Conservation (phyloP, 2,888 invertebrate genomes). For the Alitta virens region DNA sequence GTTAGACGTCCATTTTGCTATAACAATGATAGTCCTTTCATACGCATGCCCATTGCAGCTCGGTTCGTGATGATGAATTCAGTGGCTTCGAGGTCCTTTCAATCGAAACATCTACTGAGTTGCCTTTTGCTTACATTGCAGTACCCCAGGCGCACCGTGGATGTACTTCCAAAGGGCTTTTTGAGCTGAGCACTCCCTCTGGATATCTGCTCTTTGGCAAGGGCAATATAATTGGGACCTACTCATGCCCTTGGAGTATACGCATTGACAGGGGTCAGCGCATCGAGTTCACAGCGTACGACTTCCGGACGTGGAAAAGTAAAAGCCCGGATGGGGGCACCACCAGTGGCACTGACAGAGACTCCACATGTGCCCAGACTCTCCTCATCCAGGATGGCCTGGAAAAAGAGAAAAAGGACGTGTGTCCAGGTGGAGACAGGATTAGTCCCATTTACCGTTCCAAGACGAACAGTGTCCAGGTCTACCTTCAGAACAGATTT, state of each 20-base stretch:
- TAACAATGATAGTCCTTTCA: too few species aligned
- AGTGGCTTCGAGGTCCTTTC: too few species aligned
- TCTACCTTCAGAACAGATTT: conserved; percentile 5
- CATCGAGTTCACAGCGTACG: not conserved
- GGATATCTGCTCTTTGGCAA: conserved; percentile 1
- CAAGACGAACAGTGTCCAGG: conserved; percentile 2
- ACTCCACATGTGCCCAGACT: conserved; percentile 4
- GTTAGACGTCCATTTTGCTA: too few species aligned
- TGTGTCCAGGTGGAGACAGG: conserved; percentile 10
- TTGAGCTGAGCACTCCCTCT: not conserved
- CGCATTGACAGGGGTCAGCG: not conserved
- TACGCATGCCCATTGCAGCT: too few species aligned
- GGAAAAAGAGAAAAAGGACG: conserved; percentile 2
- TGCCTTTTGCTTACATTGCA: not conserved
- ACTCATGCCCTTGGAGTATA: conserved; percentile 1
- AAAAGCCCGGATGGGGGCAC: not conserved
- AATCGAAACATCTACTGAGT: too few species aligned
- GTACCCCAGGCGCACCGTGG: not conserved
- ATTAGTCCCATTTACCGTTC: conserved; percentile 10
- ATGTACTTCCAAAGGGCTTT: not conserved
- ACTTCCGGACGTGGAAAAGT: not conserved
- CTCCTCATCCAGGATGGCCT: conserved; percentile 7
- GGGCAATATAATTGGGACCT: not conserved
- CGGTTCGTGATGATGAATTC: too few species aligned
- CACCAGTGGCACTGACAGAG: not conserved